Evolutionary conservation across 2,888 invertebrate genomes (phyloP), one percentile per base, ranked within the genome.

Genomic region (Harpalus rufipes): DNA sequence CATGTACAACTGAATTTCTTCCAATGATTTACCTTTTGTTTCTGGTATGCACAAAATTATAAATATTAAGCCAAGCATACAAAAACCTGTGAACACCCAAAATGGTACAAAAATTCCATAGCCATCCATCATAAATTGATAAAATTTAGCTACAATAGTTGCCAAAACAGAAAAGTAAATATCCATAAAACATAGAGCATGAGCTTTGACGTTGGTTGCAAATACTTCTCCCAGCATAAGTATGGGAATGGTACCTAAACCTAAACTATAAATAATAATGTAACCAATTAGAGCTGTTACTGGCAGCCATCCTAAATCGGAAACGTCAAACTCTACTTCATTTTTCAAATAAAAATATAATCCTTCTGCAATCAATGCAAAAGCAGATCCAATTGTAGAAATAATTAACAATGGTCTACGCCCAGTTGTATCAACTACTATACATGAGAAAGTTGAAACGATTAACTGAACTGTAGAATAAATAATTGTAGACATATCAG

Each of bases 1-100:
- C 5, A 95, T 91, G 82, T 93, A 92, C 21, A 93, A 92, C 89
- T 95, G 95, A 88, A 95, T 95, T 88, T 94, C 93, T 78, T 94
- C 92, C 88, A 95, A 92, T 1, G 94, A 94, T 88, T 94, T 95
- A 84, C 95, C 94, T 89, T 94, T 95, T 1, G 95, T 95, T 90
- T 95, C 95, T 0, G 95, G 95, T 16, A 95, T 92, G 86, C 92
- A 90, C 21, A 93, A 89, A 79, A 92, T 87, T 88, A 95, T 93
- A 89, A 94, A 94, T 86, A 93, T 90, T 78, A 95, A 90, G 0
- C 94, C 94, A 82, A 94, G 85, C 25, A 94, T 89, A 12, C 94
- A 94, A 88, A 93, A 94, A 14, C 91, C 88, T 0, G 93, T 92
- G 89, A 95, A 95, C 87, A 93, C 93, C 91, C 93, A 94, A 89